Base-by-base conservation (phyloP, 2,113 vertebrate species). In the Lophius piscatorius region DNA sequence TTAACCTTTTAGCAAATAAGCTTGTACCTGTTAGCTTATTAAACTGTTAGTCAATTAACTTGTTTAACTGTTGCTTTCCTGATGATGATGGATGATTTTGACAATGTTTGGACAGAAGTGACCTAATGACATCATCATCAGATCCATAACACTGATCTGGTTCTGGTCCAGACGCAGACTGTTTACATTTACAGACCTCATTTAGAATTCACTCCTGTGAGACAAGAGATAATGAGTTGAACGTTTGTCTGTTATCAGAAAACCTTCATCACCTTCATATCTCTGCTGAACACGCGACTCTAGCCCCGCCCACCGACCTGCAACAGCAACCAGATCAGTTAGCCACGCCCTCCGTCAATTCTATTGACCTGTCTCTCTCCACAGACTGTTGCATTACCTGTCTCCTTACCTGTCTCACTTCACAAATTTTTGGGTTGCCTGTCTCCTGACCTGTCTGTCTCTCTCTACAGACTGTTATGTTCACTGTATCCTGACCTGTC, bases 401-500 rank as follows among this genome's bases (percentile, higher is more conserved):
- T 41, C 31, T 23, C 52, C 36, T 42, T 13, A n/a, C 5, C 6
- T 54, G 33, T 54, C n/a, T 34, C 9, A 34, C 11, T 21, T 9
- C n/a, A 2, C 84, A 93, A 92, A 94, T 67, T 88, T 90, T 54
- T 94, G 92, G 9, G 80, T 78, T 0, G 91, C 91, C 70, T 94
- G 92, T 48, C 67, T 93, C 47, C 89, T 94, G 35, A 91, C 90
- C 45, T 92, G 91, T 66, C 90, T 93, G 4, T 93, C 20, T 17
- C 5, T 22, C 14, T 16, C 14, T 17, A 13, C 45, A 29, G 45
- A 47, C 17, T 54, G 48, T 4, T 62, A 20, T 1, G 4, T 52
- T 42, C 14, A 38, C 34, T 65, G 51, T 21, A 12, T 21, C 40
- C 81, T 90, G 23, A 77, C n/a, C 4, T 23, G n/a, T 90, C 14